Percentiles rank a stretch among this genome's conserved stretches.
Conservation (phyloP, 2,888 invertebrate species). For the Lymantria dispar region DNA sequence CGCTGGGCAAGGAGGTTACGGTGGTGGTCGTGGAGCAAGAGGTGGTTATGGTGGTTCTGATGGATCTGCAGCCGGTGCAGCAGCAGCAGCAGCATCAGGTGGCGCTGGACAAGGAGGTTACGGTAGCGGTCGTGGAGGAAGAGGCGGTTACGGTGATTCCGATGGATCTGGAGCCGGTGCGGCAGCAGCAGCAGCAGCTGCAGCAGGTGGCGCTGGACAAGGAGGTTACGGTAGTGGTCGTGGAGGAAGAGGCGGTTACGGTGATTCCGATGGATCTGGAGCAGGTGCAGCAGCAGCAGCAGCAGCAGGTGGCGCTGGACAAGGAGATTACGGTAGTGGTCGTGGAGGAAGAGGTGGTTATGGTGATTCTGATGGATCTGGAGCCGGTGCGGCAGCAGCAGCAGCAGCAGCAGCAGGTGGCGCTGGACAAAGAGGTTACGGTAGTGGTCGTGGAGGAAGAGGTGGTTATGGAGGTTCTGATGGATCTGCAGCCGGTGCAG, state of each 20-base stretch:
- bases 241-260: neutral
- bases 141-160: neutral
- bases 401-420: neutral
- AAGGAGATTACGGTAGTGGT: neutral
- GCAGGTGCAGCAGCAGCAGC: slow-evolving; percentile 2
- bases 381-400: neutral
- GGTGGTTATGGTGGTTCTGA: neutral
- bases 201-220: neutral
- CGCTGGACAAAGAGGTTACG: neutral
- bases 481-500: neutral
- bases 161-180: neutral
- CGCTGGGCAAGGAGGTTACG: neutral
- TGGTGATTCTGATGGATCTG: neutral
- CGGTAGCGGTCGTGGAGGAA: neutral
- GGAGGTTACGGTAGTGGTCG: neutral
- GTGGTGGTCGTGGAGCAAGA: neutral
- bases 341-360: no score
- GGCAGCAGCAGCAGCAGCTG: neutral
- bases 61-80: neutral
- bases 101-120: neutral
- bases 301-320: slow-evolving; percentile 2
- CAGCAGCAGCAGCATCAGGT: neutral
- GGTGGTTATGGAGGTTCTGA: neutral
- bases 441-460: slow-evolving; percentile 1
- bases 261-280: neutral